Percentiles rank a stretch among this genome's conserved stretches.
phyloP scores from a whole-genome alignment of 1,140 invertebrate genomes.

The Paraescarpia echinospica region DNA sequence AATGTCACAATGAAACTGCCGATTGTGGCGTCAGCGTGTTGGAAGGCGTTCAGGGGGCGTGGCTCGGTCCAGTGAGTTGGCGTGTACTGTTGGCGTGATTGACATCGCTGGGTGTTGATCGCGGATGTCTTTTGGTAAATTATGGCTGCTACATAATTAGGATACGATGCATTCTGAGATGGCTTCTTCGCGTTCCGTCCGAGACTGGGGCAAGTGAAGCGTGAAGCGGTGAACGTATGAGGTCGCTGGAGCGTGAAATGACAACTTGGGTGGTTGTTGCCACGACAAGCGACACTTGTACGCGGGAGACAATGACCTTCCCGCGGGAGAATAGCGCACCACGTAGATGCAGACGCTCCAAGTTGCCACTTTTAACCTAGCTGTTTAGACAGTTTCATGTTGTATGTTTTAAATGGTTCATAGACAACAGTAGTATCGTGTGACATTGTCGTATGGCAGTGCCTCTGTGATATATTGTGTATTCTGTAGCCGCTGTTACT shows the following conservation, averaged over 20 bases:
- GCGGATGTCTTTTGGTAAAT: neutral
- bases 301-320: neutral
- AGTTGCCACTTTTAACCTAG: neutral
- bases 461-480: neutral
- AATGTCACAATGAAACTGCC: neutral
- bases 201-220: neutral
- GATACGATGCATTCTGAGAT: neutral
- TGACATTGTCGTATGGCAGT: neutral
- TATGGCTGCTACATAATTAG: neutral
- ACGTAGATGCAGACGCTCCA: neutral
- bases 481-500: too few species aligned
- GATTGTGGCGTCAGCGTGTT: neutral
- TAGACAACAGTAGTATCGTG: neutral
- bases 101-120: neutral
- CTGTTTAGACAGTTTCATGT: neutral
- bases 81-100: neutral
- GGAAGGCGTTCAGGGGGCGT: neutral
- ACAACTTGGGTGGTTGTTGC: neutral
- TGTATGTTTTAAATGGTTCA: neutral
- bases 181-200: neutral
- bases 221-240: neutral
- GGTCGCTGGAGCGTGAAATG: slow-evolving; percentile 3
- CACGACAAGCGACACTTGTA: neutral
- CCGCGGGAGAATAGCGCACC: neutral
- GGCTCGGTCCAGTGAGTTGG: neutral